phyloP scores from a whole-genome alignment of 2,113 vertebrate species.

The Pogonocichla stellata region DNA sequence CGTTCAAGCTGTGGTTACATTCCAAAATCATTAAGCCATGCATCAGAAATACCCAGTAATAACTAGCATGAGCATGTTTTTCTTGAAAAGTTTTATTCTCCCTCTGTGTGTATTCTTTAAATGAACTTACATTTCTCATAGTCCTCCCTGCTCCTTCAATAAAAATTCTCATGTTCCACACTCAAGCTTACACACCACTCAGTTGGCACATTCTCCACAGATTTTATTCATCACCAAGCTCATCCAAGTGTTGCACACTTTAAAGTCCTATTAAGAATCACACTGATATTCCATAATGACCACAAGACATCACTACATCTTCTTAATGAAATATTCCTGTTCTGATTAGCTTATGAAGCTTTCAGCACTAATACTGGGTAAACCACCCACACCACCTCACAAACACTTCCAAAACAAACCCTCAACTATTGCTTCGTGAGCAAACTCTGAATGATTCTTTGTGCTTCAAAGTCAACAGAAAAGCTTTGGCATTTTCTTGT shows the following conservation, averaged over 20 bases:
- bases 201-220: background rate
- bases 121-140: background rate
- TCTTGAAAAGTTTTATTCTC: background rate
- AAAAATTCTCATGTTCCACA: background rate
- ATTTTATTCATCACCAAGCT: background rate
- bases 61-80: background rate
- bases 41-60: background rate
- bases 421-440: background rate
- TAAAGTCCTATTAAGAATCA: background rate
- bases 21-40: background rate
- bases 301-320: background rate
- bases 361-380: background rate
- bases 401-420: background rate
- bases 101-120: background rate
- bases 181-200: background rate
- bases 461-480: background rate
- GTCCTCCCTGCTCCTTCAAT: background rate
- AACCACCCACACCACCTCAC: background rate
- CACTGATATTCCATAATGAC: background rate
- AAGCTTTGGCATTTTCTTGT: constrained; percentile 2
- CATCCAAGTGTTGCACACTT: background rate
- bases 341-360: background rate
- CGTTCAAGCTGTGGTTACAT: background rate
- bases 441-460: background rate
- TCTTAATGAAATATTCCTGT: background rate